These are phyloP conservation scores for Lordiphosa collinella DNA, from an alignment of 1,140 invertebrate genomes.

Conservation along the genomic window DNA sequence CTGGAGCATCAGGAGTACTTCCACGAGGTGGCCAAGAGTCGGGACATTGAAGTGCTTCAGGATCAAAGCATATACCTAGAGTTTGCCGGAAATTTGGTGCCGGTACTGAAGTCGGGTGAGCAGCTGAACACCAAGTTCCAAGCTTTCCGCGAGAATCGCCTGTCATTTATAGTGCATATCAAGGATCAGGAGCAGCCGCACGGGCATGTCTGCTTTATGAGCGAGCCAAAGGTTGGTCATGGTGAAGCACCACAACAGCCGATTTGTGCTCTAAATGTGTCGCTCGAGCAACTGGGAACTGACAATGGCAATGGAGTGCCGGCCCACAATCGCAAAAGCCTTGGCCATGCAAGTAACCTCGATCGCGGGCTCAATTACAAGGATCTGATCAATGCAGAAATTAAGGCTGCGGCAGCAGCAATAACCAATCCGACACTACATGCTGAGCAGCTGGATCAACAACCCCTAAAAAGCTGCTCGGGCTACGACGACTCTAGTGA, in stretches of 20 bases:
- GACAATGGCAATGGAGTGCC: constrained; percentile 6
- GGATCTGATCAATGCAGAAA: constrained; percentile 48
- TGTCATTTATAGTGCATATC: constrained; percentile 95
- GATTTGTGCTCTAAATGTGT: constrained; percentile 98
- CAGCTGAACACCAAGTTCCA: constrained; percentile 96
- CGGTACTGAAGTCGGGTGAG: constrained; percentile 97
- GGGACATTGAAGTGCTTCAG: constrained; percentile 98
- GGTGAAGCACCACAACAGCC: constrained; percentile 95
- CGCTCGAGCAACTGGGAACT: constrained; percentile 80
- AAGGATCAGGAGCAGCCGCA: constrained; percentile 89
- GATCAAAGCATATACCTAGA: constrained; percentile 96
- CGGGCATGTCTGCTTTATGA: constrained; percentile 97
- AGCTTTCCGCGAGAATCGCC: constrained; percentile 97
- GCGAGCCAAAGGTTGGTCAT: constrained; percentile 92
- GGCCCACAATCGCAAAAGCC: constrained; percentile 4
- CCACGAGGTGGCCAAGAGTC: constrained; percentile 96
- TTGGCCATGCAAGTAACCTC: constrained; percentile 5
- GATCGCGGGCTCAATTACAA: constrained; percentile 33
- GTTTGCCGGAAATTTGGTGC: constrained; percentile 97
- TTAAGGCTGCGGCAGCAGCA: constrained; percentile 9
- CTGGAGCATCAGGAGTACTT: constrained; percentile 98
- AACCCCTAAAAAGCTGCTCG: not conserved
- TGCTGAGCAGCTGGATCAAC: not conserved
- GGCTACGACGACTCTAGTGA: constrained; percentile 7
- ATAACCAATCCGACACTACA: not conserved